A percentile compares a stretch with the other conserved stretches of the same genome.
Evolutionary conservation across 2,113 vertebrate genomes (phyloP).

Genomic region (Stomatorhinus ivindoensis): DNA sequence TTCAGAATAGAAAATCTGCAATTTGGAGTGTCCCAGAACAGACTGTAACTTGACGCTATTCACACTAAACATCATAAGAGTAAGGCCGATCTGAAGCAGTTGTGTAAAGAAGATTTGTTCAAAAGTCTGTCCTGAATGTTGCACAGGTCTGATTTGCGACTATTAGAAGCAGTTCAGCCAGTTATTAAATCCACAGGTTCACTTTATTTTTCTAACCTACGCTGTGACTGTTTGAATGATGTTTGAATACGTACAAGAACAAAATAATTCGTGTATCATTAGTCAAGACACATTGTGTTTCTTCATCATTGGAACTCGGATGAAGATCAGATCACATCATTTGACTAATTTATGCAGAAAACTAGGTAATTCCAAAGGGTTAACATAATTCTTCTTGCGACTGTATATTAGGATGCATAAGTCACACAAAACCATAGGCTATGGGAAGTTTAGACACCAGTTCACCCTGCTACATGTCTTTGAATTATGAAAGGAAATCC

Average conservation of each 20-base stretch:
- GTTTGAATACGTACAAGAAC: not conserved
- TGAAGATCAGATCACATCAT: not conserved
- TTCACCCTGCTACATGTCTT: not conserved
- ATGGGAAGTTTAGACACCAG: not conserved
- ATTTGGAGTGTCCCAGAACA: not conserved
- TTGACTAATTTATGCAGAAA: not conserved
- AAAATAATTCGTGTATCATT: not conserved
- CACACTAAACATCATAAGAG: not conserved
- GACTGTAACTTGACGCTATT: not conserved
- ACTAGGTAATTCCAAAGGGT: not conserved
- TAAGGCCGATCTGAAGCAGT: not conserved
- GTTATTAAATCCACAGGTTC: not conserved
- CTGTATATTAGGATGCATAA: not conserved
- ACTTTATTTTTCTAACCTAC: not conserved
- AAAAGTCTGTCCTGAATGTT: not conserved
- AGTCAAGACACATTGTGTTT: not conserved
- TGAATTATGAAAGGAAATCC: not conserved
- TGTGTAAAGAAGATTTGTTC: not conserved
- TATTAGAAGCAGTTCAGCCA: not conserved
- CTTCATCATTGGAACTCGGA: not conserved
- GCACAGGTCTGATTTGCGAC: not conserved
- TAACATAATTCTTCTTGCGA: not conserved
- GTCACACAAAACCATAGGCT: not conserved
- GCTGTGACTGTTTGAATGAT: not conserved
- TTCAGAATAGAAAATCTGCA: not conserved